Evolutionary conservation across 1,140 invertebrate species (phyloP), one percentile per base, ranked within the genome.

Genomic region (Atopsyche davidsoni): DNA sequence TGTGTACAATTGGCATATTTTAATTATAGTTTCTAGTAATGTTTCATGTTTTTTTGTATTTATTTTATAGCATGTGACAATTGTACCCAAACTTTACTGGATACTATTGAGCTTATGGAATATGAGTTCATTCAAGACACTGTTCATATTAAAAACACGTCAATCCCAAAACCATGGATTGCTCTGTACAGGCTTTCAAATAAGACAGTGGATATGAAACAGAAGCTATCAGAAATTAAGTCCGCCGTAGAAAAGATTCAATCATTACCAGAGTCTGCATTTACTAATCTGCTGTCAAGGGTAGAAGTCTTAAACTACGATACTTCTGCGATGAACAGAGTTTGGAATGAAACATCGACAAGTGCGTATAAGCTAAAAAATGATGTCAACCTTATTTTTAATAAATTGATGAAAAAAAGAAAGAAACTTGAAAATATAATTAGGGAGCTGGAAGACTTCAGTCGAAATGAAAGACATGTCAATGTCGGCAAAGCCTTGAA

Each of bases 61-160:
- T 57, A 45, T 57, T 76, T 72, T n/a, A 10, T 65, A 92, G 90
- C 87, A 14, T 98, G 95, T 67, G 90, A 94, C 62, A 90, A 91
- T 40, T 98, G 96, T 61, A 92, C 89, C 1, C 83, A 88, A 46
- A 74, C 87, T 1, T 72, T 98, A 2, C 75, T 98, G 42, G 77
- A 87, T 54, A 81, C 85, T 21, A 64, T 91, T 1, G 80, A 86
- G 50, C 39, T 73, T 0, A 68, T 89, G 46, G 76, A 78, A 0
- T 57, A 68, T 32, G 62, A 75, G 18, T 59, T 86, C 6, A 64
- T 67, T 0, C 61, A 64, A 4, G 73, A 72, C 51, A 72, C 80
- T 39, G 64, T 76, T 34, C 70, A 78, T 42, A 71, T 80, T 60
- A 66, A 79, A 9, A 72, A 80, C 14, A 81, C 78, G 13, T 73